phyloP scores from a whole-genome alignment of 2,797 vertebrate species.

The Eulemur mongoz region DNA sequence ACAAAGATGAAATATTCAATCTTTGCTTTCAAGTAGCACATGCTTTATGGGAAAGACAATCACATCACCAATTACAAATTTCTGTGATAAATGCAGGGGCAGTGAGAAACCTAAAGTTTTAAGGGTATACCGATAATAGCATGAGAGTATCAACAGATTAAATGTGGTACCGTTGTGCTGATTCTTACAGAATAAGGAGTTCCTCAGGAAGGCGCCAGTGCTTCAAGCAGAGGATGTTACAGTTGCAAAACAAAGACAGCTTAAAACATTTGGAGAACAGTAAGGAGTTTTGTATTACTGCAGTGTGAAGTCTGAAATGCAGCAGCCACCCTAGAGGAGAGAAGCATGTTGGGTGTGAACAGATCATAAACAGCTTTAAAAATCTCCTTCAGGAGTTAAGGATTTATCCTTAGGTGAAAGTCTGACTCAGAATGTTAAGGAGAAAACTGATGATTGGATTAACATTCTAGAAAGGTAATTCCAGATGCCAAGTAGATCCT shows the following conservation, averaged over 20 bases:
- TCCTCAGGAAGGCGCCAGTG: background rate
- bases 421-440: background rate
- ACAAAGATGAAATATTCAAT: background rate
- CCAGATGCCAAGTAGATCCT: background rate
- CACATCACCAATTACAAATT: background rate
- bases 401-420: background rate
- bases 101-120: background rate
- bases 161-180: background rate
- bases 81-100: background rate
- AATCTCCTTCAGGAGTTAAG: background rate
- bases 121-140: background rate
- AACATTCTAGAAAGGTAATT: background rate
- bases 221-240: background rate
- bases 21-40: background rate
- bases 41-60: background rate
- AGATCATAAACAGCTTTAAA: background rate
- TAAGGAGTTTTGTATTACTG: background rate
- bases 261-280: background rate
- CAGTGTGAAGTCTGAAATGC: background rate
- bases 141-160: background rate
- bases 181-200: background rate
- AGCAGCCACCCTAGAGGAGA: background rate
- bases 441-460: background rate
- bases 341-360: background rate
- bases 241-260: background rate